Evolutionary conservation across 2,888 invertebrate genomes (phyloP), one percentile per base, ranked within the genome.

Genomic region (Pycnomerus fuliginosus): DNA sequence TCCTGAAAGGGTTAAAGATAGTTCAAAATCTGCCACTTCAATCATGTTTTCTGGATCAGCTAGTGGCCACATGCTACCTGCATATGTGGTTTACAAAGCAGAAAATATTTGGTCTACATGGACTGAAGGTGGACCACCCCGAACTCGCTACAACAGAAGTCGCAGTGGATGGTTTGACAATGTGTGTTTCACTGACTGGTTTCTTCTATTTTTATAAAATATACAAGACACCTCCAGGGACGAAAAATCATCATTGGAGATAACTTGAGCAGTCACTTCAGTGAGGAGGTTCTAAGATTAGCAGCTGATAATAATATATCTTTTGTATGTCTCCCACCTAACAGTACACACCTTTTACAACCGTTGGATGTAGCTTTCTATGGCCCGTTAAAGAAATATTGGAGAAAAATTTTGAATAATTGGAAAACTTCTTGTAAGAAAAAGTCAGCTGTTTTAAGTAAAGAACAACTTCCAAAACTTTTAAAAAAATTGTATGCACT

Each of bases 11-110:
- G 22, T 47, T 23, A 44, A 30, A 20, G 44, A 49, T 30, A 35
- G 29, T 17, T 40, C 44, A 20, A 53, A 55, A 41, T 32, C 41
- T 23, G 46, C 52, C n/a, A 62, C 51, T 10, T 61, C 63, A 3
- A 41, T 70, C 1, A 69, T 71, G 69, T 58, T 68, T 43, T 55
- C 57, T 48, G 65, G 57, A 3, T 52, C 61, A 37, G 67, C 68
- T 17, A 37, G 48, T 41, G 69, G 70, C n/a, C 43, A 41, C 13
- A 27, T 67, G 3, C 48, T 70, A 27, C 67, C 65, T 11, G 62
- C 61, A 15, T 70, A 68, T 50, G 60, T 69, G 5, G 62, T 70
- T 22, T 70, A 47, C 29, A 52, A 52, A 32, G 31, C 46, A 5
- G 41, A 53, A 12, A 43, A 50, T 28, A 27, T 48, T 3, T 53